These are phyloP conservation scores for Drosophila nebulosa DNA, from an alignment of 1,140 invertebrate genomes.

Conservation along the genomic window DNA sequence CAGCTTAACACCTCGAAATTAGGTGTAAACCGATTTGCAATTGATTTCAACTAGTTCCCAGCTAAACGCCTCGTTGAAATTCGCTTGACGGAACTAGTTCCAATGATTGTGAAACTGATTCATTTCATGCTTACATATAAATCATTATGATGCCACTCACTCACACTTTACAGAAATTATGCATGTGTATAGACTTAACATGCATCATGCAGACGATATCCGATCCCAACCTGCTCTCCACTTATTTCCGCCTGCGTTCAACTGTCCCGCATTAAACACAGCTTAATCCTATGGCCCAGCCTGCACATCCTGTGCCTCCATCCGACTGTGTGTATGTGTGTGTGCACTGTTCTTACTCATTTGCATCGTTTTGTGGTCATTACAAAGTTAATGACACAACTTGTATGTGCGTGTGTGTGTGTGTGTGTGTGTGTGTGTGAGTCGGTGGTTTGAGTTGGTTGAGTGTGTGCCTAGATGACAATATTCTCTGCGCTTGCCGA, in stretches of 20 bases:
- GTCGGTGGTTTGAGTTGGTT: not conserved
- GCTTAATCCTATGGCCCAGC: not conserved
- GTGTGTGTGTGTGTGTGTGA: not conserved
- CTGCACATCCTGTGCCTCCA: not conserved
- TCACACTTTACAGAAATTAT: not conserved
- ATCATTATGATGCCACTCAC: not conserved
- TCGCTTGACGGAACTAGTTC: not conserved
- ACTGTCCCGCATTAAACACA: not conserved
- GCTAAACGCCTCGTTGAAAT: not conserved
- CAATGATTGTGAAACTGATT: not conserved
- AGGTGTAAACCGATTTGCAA: not conserved
- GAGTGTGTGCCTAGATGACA: conserved; percentile 15
- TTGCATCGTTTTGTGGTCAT: conserved; percentile 43
- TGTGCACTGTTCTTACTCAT: conserved; percentile 16
- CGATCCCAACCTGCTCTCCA: not conserved
- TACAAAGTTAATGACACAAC: conserved; percentile 54
- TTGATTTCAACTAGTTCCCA: no score
- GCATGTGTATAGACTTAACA: not conserved
- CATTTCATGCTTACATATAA: not conserved
- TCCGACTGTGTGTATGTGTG: not conserved
- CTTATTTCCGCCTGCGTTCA: not conserved
- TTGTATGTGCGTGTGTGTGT: conserved; percentile 5
- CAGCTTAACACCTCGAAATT: no score
- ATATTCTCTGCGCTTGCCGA: conserved; percentile 28
- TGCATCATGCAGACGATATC: not conserved